phyloP scores from a whole-genome alignment of 2,113 vertebrate genomes.

The Heteronetta atricapilla region DNA sequence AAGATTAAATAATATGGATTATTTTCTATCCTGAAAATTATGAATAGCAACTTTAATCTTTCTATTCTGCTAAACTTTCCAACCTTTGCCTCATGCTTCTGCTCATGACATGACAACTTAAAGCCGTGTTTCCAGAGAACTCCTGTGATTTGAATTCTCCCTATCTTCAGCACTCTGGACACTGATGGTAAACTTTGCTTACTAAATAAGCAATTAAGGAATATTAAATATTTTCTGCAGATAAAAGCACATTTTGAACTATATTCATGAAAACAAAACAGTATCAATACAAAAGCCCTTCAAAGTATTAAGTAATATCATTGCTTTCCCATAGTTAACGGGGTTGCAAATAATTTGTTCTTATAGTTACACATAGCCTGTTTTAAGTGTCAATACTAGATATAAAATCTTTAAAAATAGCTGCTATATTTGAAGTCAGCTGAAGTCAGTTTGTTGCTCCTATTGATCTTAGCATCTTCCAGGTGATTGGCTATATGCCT shows the following conservation, averaged over 20 bases:
- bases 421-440: neutral
- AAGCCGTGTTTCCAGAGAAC: neutral
- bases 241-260: neutral
- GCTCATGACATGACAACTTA: neutral
- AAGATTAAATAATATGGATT: neutral
- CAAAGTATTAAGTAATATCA: neutral
- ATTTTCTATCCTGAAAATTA: neutral
- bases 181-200: neutral
- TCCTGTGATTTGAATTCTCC: neutral
- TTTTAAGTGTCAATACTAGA: neutral
- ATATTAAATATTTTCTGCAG: neutral
- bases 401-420: neutral
- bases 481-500: neutral
- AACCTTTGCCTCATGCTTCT: neutral
- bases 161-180: rapidly evolving
- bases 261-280: neutral
- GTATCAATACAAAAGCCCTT: neutral
- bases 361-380: neutral
- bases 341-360: neutral
- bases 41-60: neutral
- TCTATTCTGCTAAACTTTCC: neutral
- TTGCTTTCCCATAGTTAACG: neutral
- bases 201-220: neutral
- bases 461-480: neutral
- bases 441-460: neutral